Base-by-base conservation (phyloP, 2,888 invertebrate genomes). In the Brachyptera risi region DNA sequence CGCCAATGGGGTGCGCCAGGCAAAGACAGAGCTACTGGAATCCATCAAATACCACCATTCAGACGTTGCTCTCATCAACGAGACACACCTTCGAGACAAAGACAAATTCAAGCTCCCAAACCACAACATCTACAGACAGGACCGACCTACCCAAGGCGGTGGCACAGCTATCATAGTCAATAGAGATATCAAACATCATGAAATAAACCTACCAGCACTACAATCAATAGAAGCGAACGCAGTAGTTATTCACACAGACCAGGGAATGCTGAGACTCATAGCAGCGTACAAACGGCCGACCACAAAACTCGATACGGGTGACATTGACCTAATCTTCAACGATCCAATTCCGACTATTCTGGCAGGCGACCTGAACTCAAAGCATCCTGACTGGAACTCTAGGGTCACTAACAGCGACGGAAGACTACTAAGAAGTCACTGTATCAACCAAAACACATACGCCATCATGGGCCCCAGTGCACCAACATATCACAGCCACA, bases 311-410 rank as follows among this genome's bases (percentile, higher is more conserved):
- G 21, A 23, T 2, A 40, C 57, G 5, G 57, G 57, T 1, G 57
- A 57, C 17, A n/a, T n/a, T n/a, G n/a, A n/a, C n/a, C n/a, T n/a
- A n/a, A n/a, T n/a, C n/a, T n/a, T n/a, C n/a, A n/a, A n/a, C n/a
- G n/a, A n/a, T n/a, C n/a, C n/a, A n/a, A n/a, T n/a, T n/a, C n/a
- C n/a, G n/a, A n/a, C n/a, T n/a, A n/a, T n/a, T n/a, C n/a, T n/a
- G n/a, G n/a, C n/a, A n/a, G n/a, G n/a, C n/a, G n/a, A n/a, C n/a
- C 27, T 44, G 26, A 58, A 44, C n/a, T 42, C 42, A 1, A 58
- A 58, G 24, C 44, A 58, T n/a, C 21, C 56, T 3, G 15, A 1
- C 3, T 56, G 56, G 56, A 2, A 56, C 23, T 38, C 56, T 1
- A 15, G 7, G 1, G 9, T 21, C 5, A 1, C 27, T 9, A 37